Percentiles rank a stretch among this genome's conserved stretches.
Evolutionary conservation across 2,888 invertebrate genomes (phyloP).

Genomic region (Drosophila kokeensis): DNA sequence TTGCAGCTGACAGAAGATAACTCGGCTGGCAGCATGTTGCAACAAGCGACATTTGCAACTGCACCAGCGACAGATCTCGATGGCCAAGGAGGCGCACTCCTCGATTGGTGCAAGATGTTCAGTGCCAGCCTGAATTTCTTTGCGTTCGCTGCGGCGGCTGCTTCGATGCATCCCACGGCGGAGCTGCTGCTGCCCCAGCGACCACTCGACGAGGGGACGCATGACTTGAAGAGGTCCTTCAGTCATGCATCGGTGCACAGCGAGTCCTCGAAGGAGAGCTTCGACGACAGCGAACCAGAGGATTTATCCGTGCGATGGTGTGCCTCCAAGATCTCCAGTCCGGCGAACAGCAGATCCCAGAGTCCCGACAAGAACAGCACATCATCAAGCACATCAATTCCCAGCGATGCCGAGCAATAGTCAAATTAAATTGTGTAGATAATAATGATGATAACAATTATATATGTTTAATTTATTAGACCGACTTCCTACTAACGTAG

Average conservation of each 20-base stretch:
- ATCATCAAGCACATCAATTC: slow-evolving; percentile 45
- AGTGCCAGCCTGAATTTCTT: slow-evolving; percentile 85
- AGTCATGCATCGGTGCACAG: slow-evolving; percentile 62
- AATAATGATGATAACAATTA: slow-evolving; percentile 27
- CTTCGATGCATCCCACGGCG: slow-evolving; percentile 67
- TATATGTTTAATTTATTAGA: slow-evolving; percentile 11
- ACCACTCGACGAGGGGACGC: slow-evolving; percentile 16
- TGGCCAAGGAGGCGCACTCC: slow-evolving; percentile 86
- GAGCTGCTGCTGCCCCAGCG: slow-evolving; percentile 5
- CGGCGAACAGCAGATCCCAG: slow-evolving; percentile 72
- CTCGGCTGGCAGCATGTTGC: slow-evolving; percentile 12
- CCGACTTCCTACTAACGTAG: slow-evolving; percentile 26
- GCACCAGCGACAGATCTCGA: slow-evolving; percentile 35
- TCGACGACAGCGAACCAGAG: slow-evolving; percentile 83
- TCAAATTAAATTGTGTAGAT: slow-evolving; percentile 46
- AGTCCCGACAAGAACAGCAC: slow-evolving; percentile 71
- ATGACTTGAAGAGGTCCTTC: slow-evolving; percentile 85
- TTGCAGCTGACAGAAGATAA: slow-evolving; percentile 22
- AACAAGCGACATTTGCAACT: slow-evolving; percentile 50
- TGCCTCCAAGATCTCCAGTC: slow-evolving; percentile 70
- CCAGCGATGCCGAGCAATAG: slow-evolving; percentile 74
- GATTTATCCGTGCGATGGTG: slow-evolving; percentile 82
- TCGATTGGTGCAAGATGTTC: slow-evolving; percentile 91
- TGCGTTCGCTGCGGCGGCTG: slow-evolving; percentile 77
- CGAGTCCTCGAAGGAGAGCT: slow-evolving; percentile 78